These are phyloP conservation scores for Antidorcas marsupialis DNA, from an alignment of 2,113 vertebrate species.

Conservation along the genomic window DNA sequence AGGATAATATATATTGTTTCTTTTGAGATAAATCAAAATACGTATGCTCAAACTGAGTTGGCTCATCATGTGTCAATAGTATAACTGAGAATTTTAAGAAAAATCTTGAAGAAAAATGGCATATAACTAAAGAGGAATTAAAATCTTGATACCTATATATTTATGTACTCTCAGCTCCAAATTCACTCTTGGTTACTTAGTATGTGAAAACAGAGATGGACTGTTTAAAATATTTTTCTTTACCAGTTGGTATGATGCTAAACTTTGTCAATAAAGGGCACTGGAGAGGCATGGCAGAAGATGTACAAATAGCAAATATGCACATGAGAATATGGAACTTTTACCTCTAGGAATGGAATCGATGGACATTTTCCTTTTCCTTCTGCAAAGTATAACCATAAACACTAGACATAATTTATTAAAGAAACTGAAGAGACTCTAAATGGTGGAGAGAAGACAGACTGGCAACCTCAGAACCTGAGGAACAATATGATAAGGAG, in stretches of 20 bases:
- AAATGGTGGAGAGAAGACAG: neutral
- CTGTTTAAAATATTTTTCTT: neutral
- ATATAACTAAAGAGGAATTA: neutral
- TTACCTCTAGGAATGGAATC: neutral
- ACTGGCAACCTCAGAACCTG: neutral
- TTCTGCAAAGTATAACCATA: neutral
- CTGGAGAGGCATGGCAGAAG: neutral
- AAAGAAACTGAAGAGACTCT: neutral
- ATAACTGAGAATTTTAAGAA: neutral
- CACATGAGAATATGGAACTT: neutral
- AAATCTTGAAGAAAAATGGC: neutral
- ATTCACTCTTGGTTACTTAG: neutral
- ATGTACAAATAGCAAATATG: neutral
- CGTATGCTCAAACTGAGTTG: neutral
- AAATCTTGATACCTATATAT: neutral
- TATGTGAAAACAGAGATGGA: neutral
- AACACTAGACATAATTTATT: neutral
- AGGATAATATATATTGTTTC: neutral
- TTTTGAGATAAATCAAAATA: neutral
- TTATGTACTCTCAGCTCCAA: neutral
- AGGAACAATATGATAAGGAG: neutral
- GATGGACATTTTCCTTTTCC: neutral
- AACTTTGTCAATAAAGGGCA: neutral
- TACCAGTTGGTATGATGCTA: neutral
- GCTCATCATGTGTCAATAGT: neutral